Evolutionary conservation across 1,140 invertebrate genomes (phyloP).

Genomic region (Drosophila bipectinata): DNA sequence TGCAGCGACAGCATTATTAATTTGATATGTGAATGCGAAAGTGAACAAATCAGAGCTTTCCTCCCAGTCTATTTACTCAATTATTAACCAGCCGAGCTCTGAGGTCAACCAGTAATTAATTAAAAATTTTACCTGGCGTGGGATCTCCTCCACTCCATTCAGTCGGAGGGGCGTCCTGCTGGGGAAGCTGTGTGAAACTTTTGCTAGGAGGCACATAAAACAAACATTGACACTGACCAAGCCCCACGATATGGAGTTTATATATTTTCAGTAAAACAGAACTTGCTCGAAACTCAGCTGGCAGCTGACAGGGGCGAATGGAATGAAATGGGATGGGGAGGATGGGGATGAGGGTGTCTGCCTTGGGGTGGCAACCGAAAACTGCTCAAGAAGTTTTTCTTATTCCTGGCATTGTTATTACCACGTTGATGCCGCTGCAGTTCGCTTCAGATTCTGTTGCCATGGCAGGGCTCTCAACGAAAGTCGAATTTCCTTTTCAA

Average conservation of each 20-base stretch:
- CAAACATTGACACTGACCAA: constrained; percentile 77
- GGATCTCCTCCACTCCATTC: neutral
- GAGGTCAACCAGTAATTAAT: constrained; percentile 61
- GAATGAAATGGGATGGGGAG: neutral
- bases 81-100: constrained; percentile 62
- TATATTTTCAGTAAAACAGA: constrained; percentile 63
- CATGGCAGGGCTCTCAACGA: constrained; percentile 29
- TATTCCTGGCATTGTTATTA: constrained; percentile 70
- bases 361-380: constrained; percentile 18
- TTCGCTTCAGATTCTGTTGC: constrained; percentile 23
- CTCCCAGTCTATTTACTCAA: constrained; percentile 50
- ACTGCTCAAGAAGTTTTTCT: constrained; percentile 66
- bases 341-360: neutral
- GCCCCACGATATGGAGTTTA: constrained; percentile 69
- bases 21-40: constrained; percentile 31
- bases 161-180: neutral
- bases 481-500: constrained; percentile 33
- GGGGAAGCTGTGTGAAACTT: constrained; percentile 33
- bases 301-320: constrained; percentile 43
- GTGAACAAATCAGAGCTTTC: constrained; percentile 29
- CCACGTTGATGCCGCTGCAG: constrained; percentile 55
- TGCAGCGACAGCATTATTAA: constrained; percentile 73
- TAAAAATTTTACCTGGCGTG: constrained; percentile 32
- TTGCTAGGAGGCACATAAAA: constrained; percentile 67
- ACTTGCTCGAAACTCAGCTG: constrained; percentile 69